Conservation (phyloP, 2,113 vertebrate species). For the Lepisosteus oculatus region DNA sequence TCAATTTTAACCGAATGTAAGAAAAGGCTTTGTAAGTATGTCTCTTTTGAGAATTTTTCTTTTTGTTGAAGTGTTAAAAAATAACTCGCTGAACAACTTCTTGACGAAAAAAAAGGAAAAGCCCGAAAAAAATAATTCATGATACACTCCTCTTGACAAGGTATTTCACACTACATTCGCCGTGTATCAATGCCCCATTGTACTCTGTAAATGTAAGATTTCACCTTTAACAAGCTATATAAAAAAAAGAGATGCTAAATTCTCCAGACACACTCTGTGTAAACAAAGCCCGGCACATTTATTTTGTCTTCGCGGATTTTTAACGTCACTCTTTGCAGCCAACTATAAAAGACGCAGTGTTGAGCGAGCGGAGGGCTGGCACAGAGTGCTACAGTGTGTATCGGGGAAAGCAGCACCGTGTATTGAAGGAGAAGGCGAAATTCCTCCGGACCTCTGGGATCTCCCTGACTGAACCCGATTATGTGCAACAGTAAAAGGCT, state of each 20-base stretch:
- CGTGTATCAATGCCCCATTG: neutral
- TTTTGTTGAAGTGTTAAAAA: slow-evolving; percentile 1
- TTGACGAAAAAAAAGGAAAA: neutral
- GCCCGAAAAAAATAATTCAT: no score
- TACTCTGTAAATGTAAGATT: neutral
- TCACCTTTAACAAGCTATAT: neutral
- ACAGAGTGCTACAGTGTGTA: neutral
- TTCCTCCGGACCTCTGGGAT: slow-evolving; percentile 62
- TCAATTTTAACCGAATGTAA: no score
- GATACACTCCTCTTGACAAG: no score
- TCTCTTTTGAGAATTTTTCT: neutral
- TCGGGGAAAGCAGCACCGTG: slow-evolving; percentile 45
- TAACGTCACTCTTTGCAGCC: neutral
- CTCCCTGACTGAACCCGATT: slow-evolving; percentile 38
- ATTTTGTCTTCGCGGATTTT: neutral
- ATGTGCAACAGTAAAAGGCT: slow-evolving; percentile 42
- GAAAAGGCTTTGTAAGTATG: no score
- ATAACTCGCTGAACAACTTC: neutral
- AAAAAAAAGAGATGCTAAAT: slow-evolving; percentile 1
- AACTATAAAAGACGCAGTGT: slow-evolving; percentile 15
- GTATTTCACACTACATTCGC: neutral
- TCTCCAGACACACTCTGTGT: slow-evolving; percentile 6
- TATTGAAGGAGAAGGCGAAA: slow-evolving; percentile 58
- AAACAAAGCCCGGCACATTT: slow-evolving; percentile 14
- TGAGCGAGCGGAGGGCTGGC: neutral